Conservation (phyloP, 2,888 invertebrate genomes). For the Choristoneura rosaceana region DNA sequence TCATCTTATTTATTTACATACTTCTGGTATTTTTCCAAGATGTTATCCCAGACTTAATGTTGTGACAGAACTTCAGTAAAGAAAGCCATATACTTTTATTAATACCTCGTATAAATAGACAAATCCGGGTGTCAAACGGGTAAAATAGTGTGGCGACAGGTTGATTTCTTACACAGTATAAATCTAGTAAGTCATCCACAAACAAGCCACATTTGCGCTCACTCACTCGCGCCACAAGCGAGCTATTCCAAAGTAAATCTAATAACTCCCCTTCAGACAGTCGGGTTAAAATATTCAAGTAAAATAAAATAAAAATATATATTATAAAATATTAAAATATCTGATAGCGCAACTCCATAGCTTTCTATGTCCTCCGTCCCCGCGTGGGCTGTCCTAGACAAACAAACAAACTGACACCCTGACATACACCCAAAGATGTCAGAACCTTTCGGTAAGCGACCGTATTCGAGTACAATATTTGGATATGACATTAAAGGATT, state of each 20-base stretch:
- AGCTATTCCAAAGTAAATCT: too few species aligned
- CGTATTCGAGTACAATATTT: too few species aligned
- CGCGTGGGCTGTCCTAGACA: slow-evolving; percentile 42
- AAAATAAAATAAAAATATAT: too few species aligned
- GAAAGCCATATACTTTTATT: background rate
- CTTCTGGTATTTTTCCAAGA: background rate
- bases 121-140: slow-evolving; percentile 21
- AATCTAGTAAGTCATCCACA: background rate
- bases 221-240: too few species aligned
- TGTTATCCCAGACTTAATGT: slow-evolving; percentile 2
- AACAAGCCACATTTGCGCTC: background rate
- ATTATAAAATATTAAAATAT: too few species aligned
- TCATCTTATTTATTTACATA: too few species aligned
- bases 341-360: too few species aligned
- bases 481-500: slow-evolving; percentile 8
- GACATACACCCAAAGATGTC: slow-evolving; percentile 42
- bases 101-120: background rate
- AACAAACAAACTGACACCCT: slow-evolving; percentile 47
- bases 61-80: background rate
- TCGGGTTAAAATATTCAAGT: too few species aligned
- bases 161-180: background rate
- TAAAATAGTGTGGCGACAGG: slow-evolving; percentile 29
- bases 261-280: too few species aligned
- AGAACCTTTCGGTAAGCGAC: too few species aligned
- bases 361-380: too few species aligned